Base-by-base conservation (phyloP, 2,888 invertebrate genomes). In the Cremastinae sp. region DNA sequence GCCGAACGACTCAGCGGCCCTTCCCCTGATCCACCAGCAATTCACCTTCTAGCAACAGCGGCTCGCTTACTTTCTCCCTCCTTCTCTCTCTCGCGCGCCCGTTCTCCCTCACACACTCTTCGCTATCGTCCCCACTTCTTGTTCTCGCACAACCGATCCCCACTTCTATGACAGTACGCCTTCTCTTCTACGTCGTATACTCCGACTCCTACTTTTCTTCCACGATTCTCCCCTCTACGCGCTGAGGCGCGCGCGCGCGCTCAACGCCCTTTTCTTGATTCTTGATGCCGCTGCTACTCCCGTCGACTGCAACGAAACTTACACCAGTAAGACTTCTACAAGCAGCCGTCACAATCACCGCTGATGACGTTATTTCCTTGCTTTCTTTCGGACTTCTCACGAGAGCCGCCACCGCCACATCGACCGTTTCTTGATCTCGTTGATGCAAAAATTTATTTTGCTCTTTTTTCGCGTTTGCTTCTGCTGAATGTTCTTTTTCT, bases 211-310 rank as follows among this genome's bases (percentile, higher is more conserved):
- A 76, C 76, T 75, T 45, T 35, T 61, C 69, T 73, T 72, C 74
- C 68, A 61, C 90, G 86, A 84, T 89, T 89, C 90, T 59, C 43
- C 70, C 20, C 66, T 49, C 68, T 75, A 22, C 37, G 45, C 55
- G 62, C 55, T 43, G 16, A 35, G 41, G 43, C 61, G 61, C 70
- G 74, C 70, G 65, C 79, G 61, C 75, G 77, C 78, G 80, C 82
- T 5, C 28, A 28, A 28, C 80, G 78, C 82, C 81, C 76, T 79
- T 79, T 82, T 71, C 79, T 92, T 92, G 78, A 91, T 91, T 88
- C 92, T 91, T 81, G 92, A 92, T 76, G 91, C 91, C 81, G 92
- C 92, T 14, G 93, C 91, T 83, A 93, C 93, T 68, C 90, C 86
- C 78, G 92, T 90, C 47, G 85, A 87, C 75, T 89, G 88, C 56